Percentiles rank a stretch among this genome's conserved stretches.
phyloP scores from a whole-genome alignment of 2,888 invertebrate genomes.

The Alloplasta piceator region DNA sequence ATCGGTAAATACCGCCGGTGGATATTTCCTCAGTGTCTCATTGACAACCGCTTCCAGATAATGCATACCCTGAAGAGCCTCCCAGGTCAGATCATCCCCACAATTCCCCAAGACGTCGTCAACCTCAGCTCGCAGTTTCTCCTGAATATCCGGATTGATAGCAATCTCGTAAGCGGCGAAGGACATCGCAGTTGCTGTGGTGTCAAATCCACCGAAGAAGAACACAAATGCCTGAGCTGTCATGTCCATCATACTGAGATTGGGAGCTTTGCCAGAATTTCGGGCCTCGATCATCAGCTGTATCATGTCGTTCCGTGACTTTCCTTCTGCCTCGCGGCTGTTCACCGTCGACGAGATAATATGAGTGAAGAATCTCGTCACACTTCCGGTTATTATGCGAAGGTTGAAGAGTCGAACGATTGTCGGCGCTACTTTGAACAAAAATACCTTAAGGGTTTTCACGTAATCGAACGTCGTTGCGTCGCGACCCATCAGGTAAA shows the following conservation, averaged over 20 bases:
- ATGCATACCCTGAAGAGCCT: conserved; percentile 71
- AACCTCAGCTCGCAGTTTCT: conserved; percentile 70
- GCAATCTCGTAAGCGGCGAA: conserved; percentile 70
- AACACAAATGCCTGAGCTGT: conserved; percentile 82
- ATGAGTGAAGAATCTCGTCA: conserved; percentile 62
- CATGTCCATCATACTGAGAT: conserved; percentile 77
- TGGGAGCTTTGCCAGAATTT: conserved; percentile 38
- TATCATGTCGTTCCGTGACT: conserved; percentile 73
- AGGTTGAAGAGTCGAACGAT: conserved; percentile 43
- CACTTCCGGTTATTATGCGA: conserved; percentile 32
- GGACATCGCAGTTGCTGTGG: conserved; percentile 66
- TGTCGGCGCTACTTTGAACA: conserved; percentile 48
- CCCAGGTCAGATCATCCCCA: conserved; percentile 71
- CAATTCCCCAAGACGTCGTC: conserved; percentile 61
- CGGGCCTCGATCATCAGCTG: conserved; percentile 66
- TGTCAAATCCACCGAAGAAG: conserved; percentile 73
- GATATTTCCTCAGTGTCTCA: conserved; percentile 74
- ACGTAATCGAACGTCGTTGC: conserved; percentile 64
- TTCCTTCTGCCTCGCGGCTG: conserved; percentile 64
- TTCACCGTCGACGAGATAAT: conserved; percentile 58
- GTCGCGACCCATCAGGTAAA: conserved; percentile 82
- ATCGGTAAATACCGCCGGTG: conserved; percentile 84
- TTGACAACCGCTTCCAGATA: conserved; percentile 79
- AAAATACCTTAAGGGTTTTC: conserved; percentile 49
- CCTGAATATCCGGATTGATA: conserved; percentile 67